phyloP scores from a whole-genome alignment of 64 coral and sea anemone species.

The Actinia tenebrosa region DNA sequence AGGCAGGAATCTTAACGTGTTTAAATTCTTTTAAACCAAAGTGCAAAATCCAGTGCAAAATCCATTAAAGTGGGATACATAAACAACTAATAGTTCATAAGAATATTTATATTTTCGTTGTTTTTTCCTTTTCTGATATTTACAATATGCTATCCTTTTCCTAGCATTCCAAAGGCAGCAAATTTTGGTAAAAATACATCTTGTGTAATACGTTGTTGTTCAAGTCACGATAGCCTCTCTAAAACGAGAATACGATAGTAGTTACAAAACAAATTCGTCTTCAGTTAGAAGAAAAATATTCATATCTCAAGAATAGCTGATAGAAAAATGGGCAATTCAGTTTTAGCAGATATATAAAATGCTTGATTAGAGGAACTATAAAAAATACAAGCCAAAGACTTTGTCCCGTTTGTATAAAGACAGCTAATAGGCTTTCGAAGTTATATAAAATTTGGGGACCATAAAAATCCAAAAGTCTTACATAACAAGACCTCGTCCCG shows the following conservation, averaged over 20 bases:
- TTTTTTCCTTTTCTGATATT: conserved; percentile 38
- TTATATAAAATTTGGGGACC: conserved; percentile 4
- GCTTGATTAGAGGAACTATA: neutral
- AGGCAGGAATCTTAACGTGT: neutral
- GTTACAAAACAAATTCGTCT: conserved; percentile 60
- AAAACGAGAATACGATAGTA: conserved; percentile 68
- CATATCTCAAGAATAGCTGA: conserved; percentile 46
- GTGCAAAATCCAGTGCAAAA: neutral
- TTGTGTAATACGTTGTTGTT: conserved; percentile 33
- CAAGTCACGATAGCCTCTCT: conserved; percentile 74
- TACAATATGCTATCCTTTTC: conserved; percentile 36
- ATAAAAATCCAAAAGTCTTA: neutral
- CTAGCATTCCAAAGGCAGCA: conserved; percentile 20
- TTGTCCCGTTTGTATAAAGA: neutral
- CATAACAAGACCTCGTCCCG: neutral
- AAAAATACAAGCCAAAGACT: neutral
- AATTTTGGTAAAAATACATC: conserved; percentile 90
- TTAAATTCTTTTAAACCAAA: neutral
- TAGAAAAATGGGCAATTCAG: conserved; percentile 29
- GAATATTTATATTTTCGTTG: conserved; percentile 44
- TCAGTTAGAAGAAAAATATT: conserved; percentile 84
- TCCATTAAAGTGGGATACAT: neutral
- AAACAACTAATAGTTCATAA: neutral
- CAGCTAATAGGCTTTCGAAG: neutral
- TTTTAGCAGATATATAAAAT: conserved; percentile 1